These are phyloP conservation scores for Lamprotornis superbus DNA, from an alignment of 2,113 vertebrate species.

Conservation along the genomic window DNA sequence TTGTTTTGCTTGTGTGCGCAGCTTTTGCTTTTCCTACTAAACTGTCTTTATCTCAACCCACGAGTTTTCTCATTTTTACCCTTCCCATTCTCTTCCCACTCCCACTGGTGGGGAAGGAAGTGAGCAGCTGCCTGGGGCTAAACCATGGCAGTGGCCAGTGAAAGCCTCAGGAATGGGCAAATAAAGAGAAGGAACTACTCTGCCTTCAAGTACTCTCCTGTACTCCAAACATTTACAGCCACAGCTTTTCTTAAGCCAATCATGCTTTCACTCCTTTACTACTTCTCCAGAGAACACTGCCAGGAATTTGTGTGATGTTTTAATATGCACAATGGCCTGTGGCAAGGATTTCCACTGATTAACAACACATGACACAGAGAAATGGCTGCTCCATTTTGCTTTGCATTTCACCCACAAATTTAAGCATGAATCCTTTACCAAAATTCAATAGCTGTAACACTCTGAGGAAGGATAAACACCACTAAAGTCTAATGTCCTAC, in stretches of 20 bases:
- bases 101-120: too few species aligned
- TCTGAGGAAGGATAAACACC: background rate
- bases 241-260: background rate
- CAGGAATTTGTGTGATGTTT: background rate
- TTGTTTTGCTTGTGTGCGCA: accelerated
- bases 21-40: background rate
- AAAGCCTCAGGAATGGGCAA: background rate
- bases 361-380: background rate
- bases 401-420: background rate
- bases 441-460: background rate
- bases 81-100: accelerated
- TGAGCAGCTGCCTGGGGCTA: accelerated
- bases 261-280: background rate
- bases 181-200: background rate
- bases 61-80: accelerated
- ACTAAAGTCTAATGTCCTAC: background rate
- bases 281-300: background rate
- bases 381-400: background rate
- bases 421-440: background rate
- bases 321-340: background rate
- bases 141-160: background rate
- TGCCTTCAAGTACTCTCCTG: background rate
- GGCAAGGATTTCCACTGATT: background rate
- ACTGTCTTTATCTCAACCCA: background rate
- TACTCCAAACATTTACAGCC: background rate